Percentiles rank a stretch among this genome's conserved stretches.
Evolutionary conservation across 2,888 invertebrate genomes (phyloP).

Genomic region (Gasteruption jaculator): DNA sequence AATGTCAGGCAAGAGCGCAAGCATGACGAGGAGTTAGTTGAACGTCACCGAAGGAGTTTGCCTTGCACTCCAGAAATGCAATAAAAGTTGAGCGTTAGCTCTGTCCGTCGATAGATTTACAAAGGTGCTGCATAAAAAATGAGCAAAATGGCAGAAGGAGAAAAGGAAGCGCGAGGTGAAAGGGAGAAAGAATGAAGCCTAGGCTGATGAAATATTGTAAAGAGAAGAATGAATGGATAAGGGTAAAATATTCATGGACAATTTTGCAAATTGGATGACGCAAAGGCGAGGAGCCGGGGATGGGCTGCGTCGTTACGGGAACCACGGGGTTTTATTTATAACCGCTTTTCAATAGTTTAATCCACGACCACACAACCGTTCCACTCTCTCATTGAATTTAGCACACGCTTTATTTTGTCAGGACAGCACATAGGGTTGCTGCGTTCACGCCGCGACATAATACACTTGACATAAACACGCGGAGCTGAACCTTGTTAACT

Average conservation of each 20-base stretch:
- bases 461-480: conserved; percentile 8
- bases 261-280: conserved; percentile 20
- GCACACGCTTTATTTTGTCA: conserved; percentile 24
- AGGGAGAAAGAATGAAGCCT: conserved; percentile 2
- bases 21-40: too few species aligned
- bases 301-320: conserved; percentile 12
- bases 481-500: too few species aligned
- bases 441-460: conserved; percentile 1
- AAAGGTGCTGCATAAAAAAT: too few species aligned
- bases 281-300: background rate
- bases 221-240: too few species aligned
- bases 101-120: too few species aligned
- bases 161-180: conserved; percentile 13
- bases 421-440: conserved; percentile 12
- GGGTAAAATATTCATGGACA: conserved; percentile 25
- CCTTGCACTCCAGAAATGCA: too few species aligned
- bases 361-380: conserved; percentile 20
- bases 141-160: conserved; percentile 15
- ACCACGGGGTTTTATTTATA: conserved; percentile 29
- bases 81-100: too few species aligned
- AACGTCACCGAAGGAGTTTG: too few species aligned
- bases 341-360: conserved; percentile 31
- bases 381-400: conserved; percentile 25
- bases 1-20: too few species aligned
- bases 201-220: background rate